A percentile compares a stretch with the other conserved stretches of the same genome.
Conservation (phyloP, 2,888 invertebrate genomes). For the Synanthedon formicaeformis region DNA sequence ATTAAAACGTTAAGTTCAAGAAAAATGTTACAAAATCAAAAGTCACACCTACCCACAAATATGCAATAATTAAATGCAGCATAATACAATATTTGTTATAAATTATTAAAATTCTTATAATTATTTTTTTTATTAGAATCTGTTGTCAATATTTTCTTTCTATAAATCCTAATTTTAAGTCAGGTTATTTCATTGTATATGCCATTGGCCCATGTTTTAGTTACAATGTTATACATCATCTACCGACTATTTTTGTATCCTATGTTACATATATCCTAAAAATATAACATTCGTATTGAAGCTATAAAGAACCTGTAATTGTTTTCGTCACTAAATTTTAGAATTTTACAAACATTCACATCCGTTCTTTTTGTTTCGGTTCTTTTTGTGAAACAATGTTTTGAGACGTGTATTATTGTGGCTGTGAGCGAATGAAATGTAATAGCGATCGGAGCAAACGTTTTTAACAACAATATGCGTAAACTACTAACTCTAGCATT, state of each 20-base stretch:
- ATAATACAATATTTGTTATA: slow-evolving; percentile 7
- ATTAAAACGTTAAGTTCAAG: slow-evolving; percentile 54
- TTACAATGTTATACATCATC: too few species aligned
- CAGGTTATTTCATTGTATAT: too few species aligned
- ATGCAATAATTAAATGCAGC: slow-evolving; percentile 9
- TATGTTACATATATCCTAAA: too few species aligned
- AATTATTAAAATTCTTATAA: background rate
- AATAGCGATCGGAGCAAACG: slow-evolving; percentile 18
- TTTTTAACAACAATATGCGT: slow-evolving; percentile 37
- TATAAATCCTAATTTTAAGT: background rate
- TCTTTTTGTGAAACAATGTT: slow-evolving; percentile 25
- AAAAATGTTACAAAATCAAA: slow-evolving; percentile 36
- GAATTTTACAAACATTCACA: slow-evolving; percentile 24
- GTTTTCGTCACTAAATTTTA: background rate
- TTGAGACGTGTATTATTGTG: slow-evolving; percentile 18
- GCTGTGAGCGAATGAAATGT: slow-evolving; percentile 24
- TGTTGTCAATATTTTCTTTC: background rate
- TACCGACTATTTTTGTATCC: too few species aligned
- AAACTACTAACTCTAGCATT: slow-evolving; percentile 47
- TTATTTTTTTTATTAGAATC: background rate
- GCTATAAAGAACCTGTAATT: too few species aligned
- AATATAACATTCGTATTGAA: too few species aligned
- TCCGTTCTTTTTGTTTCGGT: slow-evolving; percentile 17
- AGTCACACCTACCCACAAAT: slow-evolving; percentile 7
- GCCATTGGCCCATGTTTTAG: too few species aligned